phyloP scores from a whole-genome alignment of 1,140 invertebrate species.

The Meloidogyne hapla region DNA sequence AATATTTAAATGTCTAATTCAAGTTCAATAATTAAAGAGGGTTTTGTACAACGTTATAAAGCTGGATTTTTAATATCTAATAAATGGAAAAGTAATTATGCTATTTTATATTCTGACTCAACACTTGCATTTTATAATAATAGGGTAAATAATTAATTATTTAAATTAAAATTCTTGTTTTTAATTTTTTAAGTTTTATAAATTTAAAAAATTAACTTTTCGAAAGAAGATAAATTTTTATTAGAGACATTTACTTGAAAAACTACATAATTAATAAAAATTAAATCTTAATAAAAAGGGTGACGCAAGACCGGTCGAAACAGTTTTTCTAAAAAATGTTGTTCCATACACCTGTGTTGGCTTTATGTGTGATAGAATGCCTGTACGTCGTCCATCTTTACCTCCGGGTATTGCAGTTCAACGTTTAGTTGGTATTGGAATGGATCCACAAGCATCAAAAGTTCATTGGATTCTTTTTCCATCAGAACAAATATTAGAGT shows the following conservation, averaged over 20 bases:
- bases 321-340: constrained; percentile 53
- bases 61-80: constrained; percentile 32
- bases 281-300: constrained; percentile 41
- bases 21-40: constrained; percentile 44
- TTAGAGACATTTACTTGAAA: no score
- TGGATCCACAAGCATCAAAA: constrained; percentile 57
- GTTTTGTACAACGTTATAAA: constrained; percentile 46
- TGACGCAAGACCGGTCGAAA: constrained; percentile 43
- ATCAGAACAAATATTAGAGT: constrained; percentile 54
- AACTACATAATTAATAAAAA: no score
- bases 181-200: no score
- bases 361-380: constrained; percentile 52
- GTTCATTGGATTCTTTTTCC: constrained; percentile 56
- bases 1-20: constrained; percentile 15
- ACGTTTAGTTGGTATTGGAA: constrained; percentile 58
- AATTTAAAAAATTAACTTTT: no score
- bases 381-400: constrained; percentile 41
- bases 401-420: constrained; percentile 51
- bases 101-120: constrained; percentile 45
- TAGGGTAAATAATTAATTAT: constrained; percentile 22
- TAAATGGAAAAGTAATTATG: constrained; percentile 47
- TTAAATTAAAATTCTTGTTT: no score
- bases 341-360: constrained; percentile 59
- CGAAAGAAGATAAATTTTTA: no score
- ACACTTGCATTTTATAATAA: constrained; percentile 44